Evolutionary conservation across 2,888 invertebrate genomes (phyloP).

Genomic region (Biston betularia): DNA sequence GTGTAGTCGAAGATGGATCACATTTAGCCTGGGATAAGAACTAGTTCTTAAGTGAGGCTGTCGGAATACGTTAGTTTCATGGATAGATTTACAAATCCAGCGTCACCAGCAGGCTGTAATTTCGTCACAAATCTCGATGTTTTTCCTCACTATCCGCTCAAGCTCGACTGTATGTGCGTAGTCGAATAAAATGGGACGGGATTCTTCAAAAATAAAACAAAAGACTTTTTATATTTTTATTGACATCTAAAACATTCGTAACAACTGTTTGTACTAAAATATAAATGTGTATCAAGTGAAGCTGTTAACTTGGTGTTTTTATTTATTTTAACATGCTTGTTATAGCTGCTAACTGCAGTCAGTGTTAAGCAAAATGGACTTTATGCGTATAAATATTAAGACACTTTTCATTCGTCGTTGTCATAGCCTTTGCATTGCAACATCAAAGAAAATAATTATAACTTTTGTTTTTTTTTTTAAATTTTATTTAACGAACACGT

Average conservation of each 20-base stretch:
- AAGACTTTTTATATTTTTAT: slow-evolving; percentile 73
- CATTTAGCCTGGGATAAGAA: too few species aligned
- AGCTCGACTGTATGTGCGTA: too few species aligned
- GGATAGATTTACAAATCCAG: too few species aligned
- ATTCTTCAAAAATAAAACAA: slow-evolving; percentile 50
- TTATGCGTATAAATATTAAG: slow-evolving; percentile 60
- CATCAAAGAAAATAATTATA: slow-evolving; percentile 52
- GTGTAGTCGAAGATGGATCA: too few species aligned
- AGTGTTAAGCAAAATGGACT: slow-evolving; percentile 76
- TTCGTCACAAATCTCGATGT: too few species aligned
- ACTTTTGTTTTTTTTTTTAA: slow-evolving; percentile 46
- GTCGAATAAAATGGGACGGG: too few species aligned
- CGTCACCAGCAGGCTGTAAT: too few species aligned
- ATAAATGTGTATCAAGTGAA: slow-evolving; percentile 76
- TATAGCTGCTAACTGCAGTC: slow-evolving; percentile 68
- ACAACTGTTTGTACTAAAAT: slow-evolving; percentile 86
- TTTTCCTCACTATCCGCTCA: too few species aligned
- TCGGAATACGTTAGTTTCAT: too few species aligned
- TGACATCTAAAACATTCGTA: slow-evolving; percentile 84
- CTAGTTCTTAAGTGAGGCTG: too few species aligned
- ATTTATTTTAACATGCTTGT: slow-evolving; percentile 68
- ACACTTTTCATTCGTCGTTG: slow-evolving; percentile 64
- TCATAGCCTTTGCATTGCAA: slow-evolving; percentile 58
- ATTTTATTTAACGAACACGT: slow-evolving; percentile 60
- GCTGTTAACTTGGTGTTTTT: slow-evolving; percentile 76